Evolutionary conservation across 2,113 vertebrate species (phyloP), one percentile per base, ranked within the genome.

Genomic region (Zapornia atra): DNA sequence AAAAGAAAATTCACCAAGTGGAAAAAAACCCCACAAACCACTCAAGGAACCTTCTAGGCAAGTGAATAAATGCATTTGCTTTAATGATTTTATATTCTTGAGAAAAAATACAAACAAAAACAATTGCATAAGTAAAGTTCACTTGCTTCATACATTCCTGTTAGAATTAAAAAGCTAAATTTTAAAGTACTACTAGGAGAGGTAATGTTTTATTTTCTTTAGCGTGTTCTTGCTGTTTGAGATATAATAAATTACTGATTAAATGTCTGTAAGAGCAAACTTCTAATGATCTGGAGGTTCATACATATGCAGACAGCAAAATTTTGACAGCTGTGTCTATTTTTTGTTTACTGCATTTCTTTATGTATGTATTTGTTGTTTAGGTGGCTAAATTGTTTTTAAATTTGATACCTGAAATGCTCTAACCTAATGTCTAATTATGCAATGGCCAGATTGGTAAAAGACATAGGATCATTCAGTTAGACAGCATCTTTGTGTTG

Each of bases 1-100:
- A 59, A 75, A 87, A 84, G 44, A 84, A 93, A 92, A 85, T 57
- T 66, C 11, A 78, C 7, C 28, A 66, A 50, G 40, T 59, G 42
- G 12, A 65, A 75, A 73, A 82, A 84, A 51, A 51, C 61, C 48
- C 48, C 20, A 42, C 11, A 48, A 48, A 48, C 8, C 46, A 48
- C 51, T 70, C 36, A 63, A 31, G 16, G 1, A 87, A 1, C 15
- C 11, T 89, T 33, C 42, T 31, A 82, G 29, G 31, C 57, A 90
- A 88, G 12, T 11, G 5, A 79, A 68, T 60, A 44, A 70, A 75
- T 60, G 15, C 11, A 71, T 63, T 84, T 82, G 4, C 12, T 79
- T 64, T 76, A 78, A 60, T 5, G 4, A 73, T 51, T 85, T 85
- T 75, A 59, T 21, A 50, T 66, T 53, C 20, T 25, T 72, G 50